Conservation (phyloP, 1,140 invertebrate genomes). For the Brachionus paranguensis region DNA sequence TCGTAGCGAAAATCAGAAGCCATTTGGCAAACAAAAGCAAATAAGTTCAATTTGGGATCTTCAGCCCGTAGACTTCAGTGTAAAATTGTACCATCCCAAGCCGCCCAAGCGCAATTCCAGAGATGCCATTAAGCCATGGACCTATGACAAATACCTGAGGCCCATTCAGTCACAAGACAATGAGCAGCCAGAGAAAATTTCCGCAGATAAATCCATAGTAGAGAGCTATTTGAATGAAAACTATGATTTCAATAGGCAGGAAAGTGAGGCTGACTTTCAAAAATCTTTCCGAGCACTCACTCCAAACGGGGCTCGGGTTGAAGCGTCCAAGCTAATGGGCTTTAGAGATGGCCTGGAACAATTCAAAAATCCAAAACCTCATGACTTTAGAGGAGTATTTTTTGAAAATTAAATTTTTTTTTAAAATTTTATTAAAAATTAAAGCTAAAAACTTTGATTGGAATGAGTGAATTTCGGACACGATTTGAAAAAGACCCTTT, state of each 20-base stretch:
- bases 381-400: slow-evolving; percentile 35
- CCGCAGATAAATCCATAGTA: background rate
- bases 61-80: slow-evolving; percentile 17
- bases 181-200: background rate
- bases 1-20: background rate
- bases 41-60: background rate
- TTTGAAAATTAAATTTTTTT: background rate
- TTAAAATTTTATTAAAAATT: background rate
- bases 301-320: background rate
- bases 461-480: slow-evolving; percentile 9
- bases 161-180: background rate
- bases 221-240: background rate
- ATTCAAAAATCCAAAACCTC: slow-evolving; percentile 26
- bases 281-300: background rate
- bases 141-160: background rate
- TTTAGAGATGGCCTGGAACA: background rate
- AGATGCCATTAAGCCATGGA: slow-evolving; percentile 6
- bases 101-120: background rate
- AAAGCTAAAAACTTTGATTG: background rate
- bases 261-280: background rate
- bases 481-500: slow-evolving; percentile 8
- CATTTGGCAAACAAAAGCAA: background rate
- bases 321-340: slow-evolving; percentile 11
- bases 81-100: slow-evolving; percentile 15
- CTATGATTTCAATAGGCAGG: background rate